These are phyloP conservation scores for Archips crataeganus DNA, from an alignment of 2,888 invertebrate species.

Conservation along the genomic window DNA sequence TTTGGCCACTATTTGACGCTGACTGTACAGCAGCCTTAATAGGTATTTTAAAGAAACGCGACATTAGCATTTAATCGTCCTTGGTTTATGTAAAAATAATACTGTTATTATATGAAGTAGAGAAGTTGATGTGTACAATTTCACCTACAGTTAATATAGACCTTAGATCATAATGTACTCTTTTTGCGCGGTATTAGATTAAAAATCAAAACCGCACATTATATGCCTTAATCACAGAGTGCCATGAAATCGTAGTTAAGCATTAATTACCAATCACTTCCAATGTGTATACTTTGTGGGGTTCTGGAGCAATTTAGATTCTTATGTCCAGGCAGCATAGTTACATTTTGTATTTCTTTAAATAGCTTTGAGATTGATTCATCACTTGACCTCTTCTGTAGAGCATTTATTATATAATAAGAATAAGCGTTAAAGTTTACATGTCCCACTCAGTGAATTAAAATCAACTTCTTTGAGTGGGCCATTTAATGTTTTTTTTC, in stretches of 20 bases:
- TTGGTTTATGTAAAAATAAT: too few species aligned
- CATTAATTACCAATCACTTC: background rate
- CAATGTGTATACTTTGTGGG: slow-evolving; percentile 11
- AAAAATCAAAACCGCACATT: slow-evolving; percentile 1
- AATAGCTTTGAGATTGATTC: background rate
- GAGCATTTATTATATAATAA: background rate
- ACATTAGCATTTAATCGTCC: too few species aligned
- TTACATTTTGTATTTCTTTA: slow-evolving; percentile 23
- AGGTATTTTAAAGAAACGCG: too few species aligned
- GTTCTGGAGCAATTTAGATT: background rate
- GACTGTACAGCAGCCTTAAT: too few species aligned
- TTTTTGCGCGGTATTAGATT: background rate
- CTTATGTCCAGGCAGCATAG: slow-evolving; percentile 1
- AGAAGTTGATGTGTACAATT: background rate
- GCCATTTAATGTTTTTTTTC: background rate
- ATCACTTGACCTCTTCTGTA: background rate
- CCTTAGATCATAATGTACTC: background rate
- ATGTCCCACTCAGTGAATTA: background rate
- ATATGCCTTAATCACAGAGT: slow-evolving; percentile 10
- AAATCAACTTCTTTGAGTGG: background rate
- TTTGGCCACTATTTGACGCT: too few species aligned
- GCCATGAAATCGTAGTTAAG: slow-evolving; percentile 9
- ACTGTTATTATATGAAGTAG: too few species aligned
- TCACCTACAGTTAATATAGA: background rate
- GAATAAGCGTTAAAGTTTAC: too few species aligned